Evolutionary conservation across 2,888 invertebrate species (phyloP), one percentile per base, ranked within the genome.

Genomic region (Chrysomela aeneicollis): DNA sequence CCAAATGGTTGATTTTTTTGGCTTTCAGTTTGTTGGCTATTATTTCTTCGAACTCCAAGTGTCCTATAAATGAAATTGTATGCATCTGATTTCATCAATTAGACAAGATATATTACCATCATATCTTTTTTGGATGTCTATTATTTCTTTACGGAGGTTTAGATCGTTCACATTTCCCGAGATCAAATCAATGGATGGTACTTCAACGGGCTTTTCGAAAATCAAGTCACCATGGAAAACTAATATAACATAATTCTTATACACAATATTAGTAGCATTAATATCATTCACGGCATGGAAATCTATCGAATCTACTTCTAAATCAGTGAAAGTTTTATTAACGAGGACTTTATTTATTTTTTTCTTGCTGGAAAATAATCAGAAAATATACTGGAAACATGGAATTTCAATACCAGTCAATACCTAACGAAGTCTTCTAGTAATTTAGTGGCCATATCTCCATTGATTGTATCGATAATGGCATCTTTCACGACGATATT

Each of bases 251-350:
- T 70, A 62, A 52, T 67, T 67, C 21, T 69, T 72, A 59, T 70
- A 76, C 4, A 76, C 61, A 49, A 82, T 71, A 30, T 76, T 66
- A 12, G 67, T 63, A 6, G 74, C 67, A 18, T 67, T 35, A 30
- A 79, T 73, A 8, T 71, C 76, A 67, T 82, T 81, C 2, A 82
- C 54, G 10, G 50, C 67, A 0, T 73, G 69, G 61, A 83, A 78
- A 49, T 69, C 72, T 22, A 82, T 35, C 57, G 76, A 66, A 18
- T 78, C 66, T 0, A 79, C 71, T 49, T 71, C 53, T 32, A 81
- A 42, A 67, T 78, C 74, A 15, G 63, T 67, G 57, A 83, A 79
- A 0, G 73, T 77, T 72, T 82, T 83, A 18, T 73, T 68, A 12
- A 77, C 76, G 3, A 58, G 47, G 26, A 81, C 75, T 10, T 58